phyloP scores from a whole-genome alignment of 2,797 vertebrate genomes.

The Chaunax sp. region DNA sequence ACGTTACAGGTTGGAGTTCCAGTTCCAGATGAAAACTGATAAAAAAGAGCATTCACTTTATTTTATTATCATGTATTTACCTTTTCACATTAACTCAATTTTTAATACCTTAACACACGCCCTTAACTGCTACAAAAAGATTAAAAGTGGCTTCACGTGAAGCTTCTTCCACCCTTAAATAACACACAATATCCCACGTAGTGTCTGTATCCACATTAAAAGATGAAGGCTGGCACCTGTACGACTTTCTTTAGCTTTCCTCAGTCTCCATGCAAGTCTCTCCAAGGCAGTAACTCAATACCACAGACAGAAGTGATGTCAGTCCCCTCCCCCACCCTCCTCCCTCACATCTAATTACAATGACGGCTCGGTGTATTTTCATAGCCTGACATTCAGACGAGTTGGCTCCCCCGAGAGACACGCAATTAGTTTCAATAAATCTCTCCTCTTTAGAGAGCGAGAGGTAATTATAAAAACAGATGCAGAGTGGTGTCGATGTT shows the following conservation, averaged over 20 bases:
- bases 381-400: constrained; percentile 79
- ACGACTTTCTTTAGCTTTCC: constrained; percentile 41
- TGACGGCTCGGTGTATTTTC: constrained; percentile 80
- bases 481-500: constrained; percentile 54
- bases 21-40: constrained; percentile 12
- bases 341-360: constrained; percentile 82
- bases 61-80: not conserved
- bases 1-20: constrained; percentile 39
- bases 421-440: constrained; percentile 84
- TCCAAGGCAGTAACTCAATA: constrained; percentile 76
- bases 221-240: constrained; percentile 26
- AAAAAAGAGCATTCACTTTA: not conserved
- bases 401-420: constrained; percentile 74
- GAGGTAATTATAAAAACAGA: constrained; percentile 74
- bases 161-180: not conserved
- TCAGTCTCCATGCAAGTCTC: constrained; percentile 36
- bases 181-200: not conserved
- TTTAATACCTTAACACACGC: not conserved
- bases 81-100: not conserved
- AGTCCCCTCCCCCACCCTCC: constrained; percentile 67
- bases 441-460: constrained; percentile 55
- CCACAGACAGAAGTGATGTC: constrained; percentile 76
- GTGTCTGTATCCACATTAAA: constrained; percentile 5
- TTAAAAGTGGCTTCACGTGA: not conserved
- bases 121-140: not conserved